phyloP scores from a whole-genome alignment of 2,888 invertebrate species.

The Acrobasis repandana region DNA sequence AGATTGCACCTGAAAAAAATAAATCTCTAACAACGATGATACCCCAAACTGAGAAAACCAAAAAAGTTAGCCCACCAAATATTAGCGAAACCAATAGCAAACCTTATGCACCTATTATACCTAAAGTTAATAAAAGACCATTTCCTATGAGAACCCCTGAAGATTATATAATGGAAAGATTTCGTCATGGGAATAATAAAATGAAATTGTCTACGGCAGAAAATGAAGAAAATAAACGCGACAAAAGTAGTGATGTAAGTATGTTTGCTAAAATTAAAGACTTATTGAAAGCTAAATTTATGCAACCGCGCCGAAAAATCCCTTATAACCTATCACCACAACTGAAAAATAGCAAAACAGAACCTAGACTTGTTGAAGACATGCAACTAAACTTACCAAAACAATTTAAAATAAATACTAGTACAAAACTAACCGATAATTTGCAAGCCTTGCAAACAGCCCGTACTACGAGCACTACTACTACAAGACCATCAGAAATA shows the following conservation, averaged over 20 bases:
- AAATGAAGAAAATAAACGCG: neutral
- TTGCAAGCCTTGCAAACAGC: neutral
- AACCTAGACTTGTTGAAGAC: neutral
- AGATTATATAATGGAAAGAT: constrained; percentile 7
- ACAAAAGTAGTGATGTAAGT: neutral
- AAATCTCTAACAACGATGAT: neutral
- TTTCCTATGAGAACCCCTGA: neutral
- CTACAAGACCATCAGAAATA: neutral
- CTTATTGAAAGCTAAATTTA: neutral
- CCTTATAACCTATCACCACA: neutral
- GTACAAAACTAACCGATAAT: neutral
- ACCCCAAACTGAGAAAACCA: neutral
- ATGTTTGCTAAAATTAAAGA: constrained; percentile 3
- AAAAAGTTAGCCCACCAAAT: neutral
- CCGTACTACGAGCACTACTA: neutral
- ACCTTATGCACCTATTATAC: neutral
- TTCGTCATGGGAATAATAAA: neutral
- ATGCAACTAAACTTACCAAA: neutral
- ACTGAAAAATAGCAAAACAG: neutral
- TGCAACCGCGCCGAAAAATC: neutral
- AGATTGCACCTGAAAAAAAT: neutral
- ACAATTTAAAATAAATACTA: neutral
- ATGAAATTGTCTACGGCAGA: neutral
- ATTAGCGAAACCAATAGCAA: neutral
- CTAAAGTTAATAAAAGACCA: neutral